Evolutionary conservation across 1,140 invertebrate genomes (phyloP), one percentile per base, ranked within the genome.

Genomic region (Ericerus pela): DNA sequence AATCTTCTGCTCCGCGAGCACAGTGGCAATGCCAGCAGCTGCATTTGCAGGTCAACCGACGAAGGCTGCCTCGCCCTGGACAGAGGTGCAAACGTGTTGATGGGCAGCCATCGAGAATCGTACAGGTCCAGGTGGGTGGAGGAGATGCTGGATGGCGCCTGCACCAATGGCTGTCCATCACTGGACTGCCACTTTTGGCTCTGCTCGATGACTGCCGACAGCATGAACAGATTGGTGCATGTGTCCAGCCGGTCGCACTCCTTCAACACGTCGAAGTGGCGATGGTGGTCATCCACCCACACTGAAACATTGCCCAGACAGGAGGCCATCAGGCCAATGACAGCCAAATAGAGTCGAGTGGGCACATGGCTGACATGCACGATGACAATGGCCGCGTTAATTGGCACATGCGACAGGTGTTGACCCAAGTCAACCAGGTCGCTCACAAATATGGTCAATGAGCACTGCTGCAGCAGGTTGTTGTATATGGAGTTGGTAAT

Each of bases 301-400:
- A 62, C 41, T 11, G 62, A 61, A 5, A 62, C 58, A 51, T 62
- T 61, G 1, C 60, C 60, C 37, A 62, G 36, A 14, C 41, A 16
- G 4, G 47, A 57, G n/a, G 53, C 47, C 53, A 62, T 54, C 36
- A 57, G 29, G 37, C 61, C 60, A 2, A 62, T 27, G 4, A 47
- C 26, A 22, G 22, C 41, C 20, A 47, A 24, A 24, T 22, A 22
- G 6, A 62, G 20, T 5, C 27, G 20, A 12, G 57, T 37, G 31
- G 60, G 31, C 12, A 29, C 26, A 59, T 59, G 59, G n/a, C 56
- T 43, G 0, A 54, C 41, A 30, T 55, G 54, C 2, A 60, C 61
- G 5, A 56, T 59, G 11, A 61, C 56, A 12, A 62, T 8, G 10
- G 59, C 58, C 18, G 59, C 41, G 14, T 55, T 55, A 1, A 27